Conservation (phyloP, 64 coral and sea anemone genomes). For the Orbicella faveolata region DNA sequence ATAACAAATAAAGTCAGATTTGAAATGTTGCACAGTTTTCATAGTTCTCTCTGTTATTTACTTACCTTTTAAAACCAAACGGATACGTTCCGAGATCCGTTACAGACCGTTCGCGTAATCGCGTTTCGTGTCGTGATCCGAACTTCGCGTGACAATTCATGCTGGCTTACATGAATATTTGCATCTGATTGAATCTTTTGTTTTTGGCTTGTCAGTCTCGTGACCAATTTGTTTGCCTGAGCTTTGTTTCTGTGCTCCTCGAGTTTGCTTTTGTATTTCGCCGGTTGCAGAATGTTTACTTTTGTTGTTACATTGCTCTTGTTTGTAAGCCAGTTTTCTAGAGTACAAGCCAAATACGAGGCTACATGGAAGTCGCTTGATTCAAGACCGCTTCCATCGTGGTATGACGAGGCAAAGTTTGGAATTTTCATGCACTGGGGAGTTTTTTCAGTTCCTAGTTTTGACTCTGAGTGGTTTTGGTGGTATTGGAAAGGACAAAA, state of each 20-base stretch:
- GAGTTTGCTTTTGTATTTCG: background rate
- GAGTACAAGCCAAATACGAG: conserved; percentile 11
- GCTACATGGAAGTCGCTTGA: conserved; percentile 69
- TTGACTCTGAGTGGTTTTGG: conserved; percentile 64
- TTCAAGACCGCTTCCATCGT: conserved; percentile 58
- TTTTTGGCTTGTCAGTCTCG: background rate
- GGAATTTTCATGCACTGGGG: conserved; percentile 82
- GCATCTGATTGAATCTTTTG: background rate
- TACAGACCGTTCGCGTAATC: too few species aligned
- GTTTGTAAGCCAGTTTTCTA: background rate
- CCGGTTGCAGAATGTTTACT: background rate
- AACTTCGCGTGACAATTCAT: background rate
- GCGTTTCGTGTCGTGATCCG: too few species aligned
- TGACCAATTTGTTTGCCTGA: background rate
- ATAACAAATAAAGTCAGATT: too few species aligned
- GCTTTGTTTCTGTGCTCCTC: background rate
- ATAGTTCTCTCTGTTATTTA: too few species aligned
- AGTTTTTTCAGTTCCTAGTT: conserved; percentile 66
- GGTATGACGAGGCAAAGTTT: conserved; percentile 76
- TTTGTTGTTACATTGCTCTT: background rate
- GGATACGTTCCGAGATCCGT: too few species aligned
- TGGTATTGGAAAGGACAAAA: conserved; percentile 10
- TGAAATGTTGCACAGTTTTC: too few species aligned
- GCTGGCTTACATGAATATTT: background rate
- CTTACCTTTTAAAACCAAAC: too few species aligned